Evolutionary conservation across 2,797 vertebrate genomes (phyloP).

Genomic region (Sandelia bainsii): DNA sequence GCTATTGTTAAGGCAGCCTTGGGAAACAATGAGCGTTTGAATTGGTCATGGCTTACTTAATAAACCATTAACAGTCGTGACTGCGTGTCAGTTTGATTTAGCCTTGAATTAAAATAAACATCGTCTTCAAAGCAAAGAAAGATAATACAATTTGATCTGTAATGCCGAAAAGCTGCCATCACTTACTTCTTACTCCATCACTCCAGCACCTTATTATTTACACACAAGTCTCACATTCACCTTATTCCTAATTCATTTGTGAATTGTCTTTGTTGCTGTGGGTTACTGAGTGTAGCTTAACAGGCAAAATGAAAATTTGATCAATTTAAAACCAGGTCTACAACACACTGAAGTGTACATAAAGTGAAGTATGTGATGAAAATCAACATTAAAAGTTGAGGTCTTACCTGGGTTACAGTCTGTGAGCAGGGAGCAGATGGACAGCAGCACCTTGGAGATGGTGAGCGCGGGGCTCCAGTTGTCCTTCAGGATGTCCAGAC

Average conservation of each 20-base stretch:
- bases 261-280: background rate
- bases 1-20: constrained; percentile 20
- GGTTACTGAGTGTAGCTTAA: too few species aligned
- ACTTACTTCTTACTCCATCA: background rate
- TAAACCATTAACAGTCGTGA: background rate
- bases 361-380: too few species aligned
- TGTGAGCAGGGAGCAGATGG: constrained; percentile 98
- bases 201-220: background rate
- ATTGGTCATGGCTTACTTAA: constrained; percentile 34
- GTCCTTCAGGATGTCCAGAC: constrained; percentile 98
- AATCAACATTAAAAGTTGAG: background rate
- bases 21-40: constrained; percentile 33
- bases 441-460: constrained; percentile 98
- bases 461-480: constrained; percentile 98
- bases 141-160: background rate
- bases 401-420: constrained; percentile 96
- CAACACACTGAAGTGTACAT: too few species aligned
- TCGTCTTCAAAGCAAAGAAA: background rate
- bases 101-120: constrained; percentile 29
- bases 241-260: background rate
- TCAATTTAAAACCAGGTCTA: background rate
- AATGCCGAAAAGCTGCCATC: background rate
- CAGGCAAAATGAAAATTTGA: too few species aligned
- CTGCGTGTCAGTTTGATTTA: background rate
- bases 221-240: too few species aligned